Evolutionary conservation across 2,113 vertebrate species (phyloP).

Genomic region (Oceanites oceanicus): DNA sequence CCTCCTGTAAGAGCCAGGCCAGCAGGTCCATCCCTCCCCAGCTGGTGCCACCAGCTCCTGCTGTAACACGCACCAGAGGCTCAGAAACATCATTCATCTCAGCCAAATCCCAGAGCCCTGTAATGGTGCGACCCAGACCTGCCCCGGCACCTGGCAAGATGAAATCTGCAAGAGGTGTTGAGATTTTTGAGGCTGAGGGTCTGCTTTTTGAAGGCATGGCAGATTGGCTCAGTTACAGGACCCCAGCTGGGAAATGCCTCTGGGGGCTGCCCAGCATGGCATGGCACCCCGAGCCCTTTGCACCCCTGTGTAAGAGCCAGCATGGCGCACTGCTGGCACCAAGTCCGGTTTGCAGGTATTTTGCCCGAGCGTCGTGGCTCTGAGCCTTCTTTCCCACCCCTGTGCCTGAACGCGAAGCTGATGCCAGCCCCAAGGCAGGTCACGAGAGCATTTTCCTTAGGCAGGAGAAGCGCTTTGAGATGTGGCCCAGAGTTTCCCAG

Average conservation of each 20-base stretch:
- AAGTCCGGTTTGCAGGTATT: not conserved
- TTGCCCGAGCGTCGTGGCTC: not conserved
- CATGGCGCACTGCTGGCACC: fast-evolving
- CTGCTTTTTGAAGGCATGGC: not conserved
- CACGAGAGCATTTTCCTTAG: not conserved
- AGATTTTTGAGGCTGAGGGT: not conserved
- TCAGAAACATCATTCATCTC: not conserved
- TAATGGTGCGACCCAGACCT: not conserved
- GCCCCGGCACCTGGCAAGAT: fast-evolving
- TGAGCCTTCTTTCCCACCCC: not conserved
- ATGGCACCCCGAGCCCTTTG: not conserved
- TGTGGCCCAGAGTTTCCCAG: not conserved
- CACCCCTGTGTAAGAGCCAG: not conserved
- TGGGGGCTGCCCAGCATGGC: not conserved
- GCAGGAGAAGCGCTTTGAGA: not conserved
- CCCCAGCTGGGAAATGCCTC: not conserved
- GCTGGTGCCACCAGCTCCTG: not conserved
- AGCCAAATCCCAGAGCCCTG: not conserved
- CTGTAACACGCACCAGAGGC: not conserved
- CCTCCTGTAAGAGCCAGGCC: not conserved
- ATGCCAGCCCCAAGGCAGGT: not conserved
- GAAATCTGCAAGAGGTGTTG: not conserved
- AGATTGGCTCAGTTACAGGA: not conserved
- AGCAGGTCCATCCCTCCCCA: not conserved
- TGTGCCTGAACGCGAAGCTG: not conserved